Evolutionary conservation across 1,140 invertebrate genomes (phyloP), one percentile per base, ranked within the genome.

Genomic region (Drosophila aff.): DNA sequence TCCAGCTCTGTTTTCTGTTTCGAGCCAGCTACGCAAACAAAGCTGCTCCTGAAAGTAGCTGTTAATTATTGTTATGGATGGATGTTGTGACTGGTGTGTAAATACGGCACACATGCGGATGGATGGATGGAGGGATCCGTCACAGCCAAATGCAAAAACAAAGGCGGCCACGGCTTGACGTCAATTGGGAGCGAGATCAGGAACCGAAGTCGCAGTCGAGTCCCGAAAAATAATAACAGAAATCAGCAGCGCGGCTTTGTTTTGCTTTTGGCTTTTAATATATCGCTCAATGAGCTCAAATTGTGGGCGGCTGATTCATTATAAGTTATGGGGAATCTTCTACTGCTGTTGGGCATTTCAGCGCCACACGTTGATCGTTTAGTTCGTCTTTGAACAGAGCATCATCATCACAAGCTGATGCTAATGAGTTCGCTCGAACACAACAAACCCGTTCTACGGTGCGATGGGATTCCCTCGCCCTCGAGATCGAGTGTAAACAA

Each of bases 41-140:
- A 86, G 83, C 83, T 86, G 83, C 84, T 83, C 72, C 84, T 86
- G 80, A 78, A 76, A 66, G 82, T 87, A 57, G 18, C 81, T 63
- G 67, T 67, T 79, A 79, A 78, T 69, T 78, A 49, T 78, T 78
- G 75, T 77, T 62, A 49, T 69, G 63, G 73, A 64, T 75, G 68
- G 74, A 55, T 85, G 58, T 71, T 77, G 60, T 52, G 79, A 15
- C 44, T 79, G 76, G 66, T 83, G 71, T 62, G 75, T 82, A 82
- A 86, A 87, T 59, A 82, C 77, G 63, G 60, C 58, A 52, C 58
- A 85, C 71, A 69, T 71, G 77, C 62, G 80, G 46, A 65, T 72
- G 67, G 71, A 69, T 23, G 80, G 41, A 23, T 23, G 80, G 69
- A 52, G 26, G 80, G 55, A 62, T 52, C 40, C 36, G 46, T 47